These are phyloP conservation scores for Dasyurus viverrinus DNA, from an alignment of 2,113 vertebrate genomes.

Conservation along the genomic window DNA sequence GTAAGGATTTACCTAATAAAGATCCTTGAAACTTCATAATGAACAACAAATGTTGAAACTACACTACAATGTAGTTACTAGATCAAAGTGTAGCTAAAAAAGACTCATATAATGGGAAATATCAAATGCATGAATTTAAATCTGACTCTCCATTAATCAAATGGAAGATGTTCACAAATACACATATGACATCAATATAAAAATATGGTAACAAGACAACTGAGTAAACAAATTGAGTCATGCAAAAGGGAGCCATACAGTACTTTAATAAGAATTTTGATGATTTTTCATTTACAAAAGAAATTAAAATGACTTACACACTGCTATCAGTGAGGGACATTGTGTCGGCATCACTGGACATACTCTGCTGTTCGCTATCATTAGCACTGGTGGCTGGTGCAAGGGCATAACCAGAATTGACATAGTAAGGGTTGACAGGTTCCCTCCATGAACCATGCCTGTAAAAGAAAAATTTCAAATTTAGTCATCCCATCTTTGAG, in stretches of 20 bases:
- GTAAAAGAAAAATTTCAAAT: conserved; percentile 34
- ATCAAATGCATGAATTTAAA: not conserved
- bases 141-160: not conserved
- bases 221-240: not conserved
- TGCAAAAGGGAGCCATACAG: not conserved
- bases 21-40: not conserved
- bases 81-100: not conserved
- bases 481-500: not conserved
- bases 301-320: conserved; percentile 82
- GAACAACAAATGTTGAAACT: not conserved
- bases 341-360: conserved; percentile 98
- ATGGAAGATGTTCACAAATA: not conserved
- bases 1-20: not conserved
- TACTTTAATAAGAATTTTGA: too few relatives aligned
- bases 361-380: conserved; percentile 99
- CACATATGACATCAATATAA: not conserved
- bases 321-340: conserved; percentile 98
- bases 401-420: conserved; percentile 94
- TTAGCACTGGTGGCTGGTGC: conserved; percentile 98
- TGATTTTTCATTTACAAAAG: not conserved
- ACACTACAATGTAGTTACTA: not conserved
- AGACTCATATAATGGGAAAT: not conserved
- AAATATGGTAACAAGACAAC: not conserved
- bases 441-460: conserved; percentile 92
- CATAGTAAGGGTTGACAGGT: conserved; percentile 95